Conservation (phyloP, 2,888 invertebrate genomes). For the Pammene fasciana region DNA sequence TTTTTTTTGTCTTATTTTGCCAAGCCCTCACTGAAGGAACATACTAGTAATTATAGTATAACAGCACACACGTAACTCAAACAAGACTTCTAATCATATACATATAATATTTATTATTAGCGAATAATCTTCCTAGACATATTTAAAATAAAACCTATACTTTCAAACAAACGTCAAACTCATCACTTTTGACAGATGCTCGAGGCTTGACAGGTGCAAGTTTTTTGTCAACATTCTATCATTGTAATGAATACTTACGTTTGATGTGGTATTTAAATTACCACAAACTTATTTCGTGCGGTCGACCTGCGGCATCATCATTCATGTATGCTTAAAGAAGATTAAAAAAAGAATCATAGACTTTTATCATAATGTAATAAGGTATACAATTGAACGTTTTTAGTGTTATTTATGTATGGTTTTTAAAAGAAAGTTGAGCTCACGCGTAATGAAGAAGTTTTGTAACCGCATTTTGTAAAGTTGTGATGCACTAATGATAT, state of each 20-base stretch:
- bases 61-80: too few species aligned
- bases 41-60: too few species aligned
- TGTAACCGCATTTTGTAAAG: not conserved
- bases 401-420: too few species aligned
- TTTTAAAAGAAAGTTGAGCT: not conserved
- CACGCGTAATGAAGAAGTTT: not conserved
- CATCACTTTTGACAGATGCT: constrained; percentile 28
- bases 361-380: not conserved
- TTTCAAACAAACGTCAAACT: not conserved
- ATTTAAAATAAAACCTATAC: not conserved
- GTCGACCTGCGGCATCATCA: not conserved
- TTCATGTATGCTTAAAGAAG: not conserved
- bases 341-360: not conserved
- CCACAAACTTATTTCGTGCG: constrained; percentile 25
- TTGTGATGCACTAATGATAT: constrained; percentile 35
- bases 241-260: constrained; percentile 36
- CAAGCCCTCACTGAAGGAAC: too few species aligned
- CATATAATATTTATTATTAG: too few species aligned
- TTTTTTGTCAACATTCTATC: constrained; percentile 37
- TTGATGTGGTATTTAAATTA: constrained; percentile 40
- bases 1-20: too few species aligned
- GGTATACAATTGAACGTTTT: not conserved
- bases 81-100: too few species aligned
- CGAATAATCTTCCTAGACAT: too few species aligned
- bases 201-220: constrained; percentile 34